A percentile compares a stretch with the other conserved stretches of the same genome.
Conservation (phyloP, 2,797 vertebrate species). For the Characodon lateralis region DNA sequence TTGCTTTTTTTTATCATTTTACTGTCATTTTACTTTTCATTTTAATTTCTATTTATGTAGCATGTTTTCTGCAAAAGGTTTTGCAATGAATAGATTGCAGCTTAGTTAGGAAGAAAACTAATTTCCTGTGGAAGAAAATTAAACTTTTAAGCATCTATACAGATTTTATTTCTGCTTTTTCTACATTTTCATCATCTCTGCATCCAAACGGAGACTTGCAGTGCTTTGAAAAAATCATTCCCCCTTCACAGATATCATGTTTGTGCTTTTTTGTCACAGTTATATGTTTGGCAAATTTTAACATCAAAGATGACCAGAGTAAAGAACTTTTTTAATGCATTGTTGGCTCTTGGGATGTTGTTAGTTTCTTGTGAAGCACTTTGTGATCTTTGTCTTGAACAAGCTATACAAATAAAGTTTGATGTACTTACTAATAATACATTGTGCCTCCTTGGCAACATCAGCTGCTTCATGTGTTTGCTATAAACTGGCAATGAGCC, state of each 20-base stretch:
- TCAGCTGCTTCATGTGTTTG: no score
- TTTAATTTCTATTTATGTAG: neutral
- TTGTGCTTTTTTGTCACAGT: neutral
- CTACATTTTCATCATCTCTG: neutral
- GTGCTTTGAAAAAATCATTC: neutral
- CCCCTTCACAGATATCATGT: neutral
- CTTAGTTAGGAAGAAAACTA: neutral
- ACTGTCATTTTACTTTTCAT: neutral
- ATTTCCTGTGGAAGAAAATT: neutral
- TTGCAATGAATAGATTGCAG: neutral
- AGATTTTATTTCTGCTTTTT: neutral
- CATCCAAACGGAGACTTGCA: neutral
- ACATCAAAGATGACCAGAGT: neutral
- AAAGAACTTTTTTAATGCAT: neutral
- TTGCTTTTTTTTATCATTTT: neutral
- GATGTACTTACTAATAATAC: no score
- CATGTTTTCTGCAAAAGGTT: neutral
- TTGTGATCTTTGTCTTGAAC: neutral
- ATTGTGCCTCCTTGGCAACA: no score
- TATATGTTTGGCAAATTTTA: neutral
- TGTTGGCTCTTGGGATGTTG: neutral
- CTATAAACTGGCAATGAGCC: no score
- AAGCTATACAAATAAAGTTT: no score
- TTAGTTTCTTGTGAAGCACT: neutral
- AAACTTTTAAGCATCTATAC: neutral